A percentile compares a stretch with the other conserved stretches of the same genome.
These are phyloP conservation scores for Dasysyrphus tricinctus DNA, from an alignment of 2,888 invertebrate species.

Conservation along the genomic window DNA sequence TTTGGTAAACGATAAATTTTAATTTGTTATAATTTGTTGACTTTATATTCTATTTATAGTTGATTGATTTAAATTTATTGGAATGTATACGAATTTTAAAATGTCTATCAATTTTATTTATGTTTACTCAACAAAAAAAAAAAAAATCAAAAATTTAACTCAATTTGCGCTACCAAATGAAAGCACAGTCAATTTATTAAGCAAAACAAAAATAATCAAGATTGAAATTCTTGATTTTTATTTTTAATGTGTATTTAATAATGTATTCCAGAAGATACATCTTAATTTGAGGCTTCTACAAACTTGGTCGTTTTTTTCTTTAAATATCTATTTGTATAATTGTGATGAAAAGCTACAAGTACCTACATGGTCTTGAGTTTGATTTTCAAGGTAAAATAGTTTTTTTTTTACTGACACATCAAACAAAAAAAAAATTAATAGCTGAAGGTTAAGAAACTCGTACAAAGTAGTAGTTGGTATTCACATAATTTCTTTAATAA, in stretches of 20 bases:
- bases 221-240: background rate
- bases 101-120: background rate
- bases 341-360: background rate
- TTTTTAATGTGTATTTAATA: background rate
- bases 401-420: background rate
- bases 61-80: constrained; percentile 1
- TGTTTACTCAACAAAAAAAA: background rate
- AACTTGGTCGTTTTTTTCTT: background rate
- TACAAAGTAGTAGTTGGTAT: background rate
- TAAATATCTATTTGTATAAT: background rate
- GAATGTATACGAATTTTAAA: background rate
- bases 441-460: constrained; percentile 10
- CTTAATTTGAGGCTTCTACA: background rate
- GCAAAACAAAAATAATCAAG: background rate
- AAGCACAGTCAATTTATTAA: background rate
- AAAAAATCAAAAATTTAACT: too few relatives aligned
- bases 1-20: background rate
- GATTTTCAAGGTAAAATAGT: constrained; percentile 10
- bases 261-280: background rate
- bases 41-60: background rate
- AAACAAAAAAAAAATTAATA: background rate
- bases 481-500: constrained; percentile 9
- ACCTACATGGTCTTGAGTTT: background rate
- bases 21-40: background rate
- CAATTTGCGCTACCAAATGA: background rate